These are phyloP conservation scores for Beroe forskalii DNA, from an alignment of 37 sponge, comb jelly and placozoan species.

Conservation along the genomic window DNA sequence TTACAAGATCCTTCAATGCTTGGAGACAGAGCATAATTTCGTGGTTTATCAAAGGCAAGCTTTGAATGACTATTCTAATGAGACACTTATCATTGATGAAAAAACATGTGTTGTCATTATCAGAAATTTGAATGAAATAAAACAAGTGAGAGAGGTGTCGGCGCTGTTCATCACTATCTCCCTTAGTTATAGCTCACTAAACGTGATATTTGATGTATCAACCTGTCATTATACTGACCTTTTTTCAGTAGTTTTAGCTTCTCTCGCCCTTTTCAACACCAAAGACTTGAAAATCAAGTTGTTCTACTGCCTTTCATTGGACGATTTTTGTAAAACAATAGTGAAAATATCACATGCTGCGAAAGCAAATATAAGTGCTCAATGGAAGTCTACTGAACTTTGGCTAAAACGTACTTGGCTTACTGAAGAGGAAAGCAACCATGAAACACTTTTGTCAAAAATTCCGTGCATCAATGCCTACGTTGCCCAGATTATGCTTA, in stretches of 20 bases:
- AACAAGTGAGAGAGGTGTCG: background rate
- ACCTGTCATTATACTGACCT: conserved; percentile 28
- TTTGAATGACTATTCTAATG: conserved; percentile 8
- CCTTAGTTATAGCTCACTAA: background rate
- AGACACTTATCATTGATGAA: conserved; percentile 29
- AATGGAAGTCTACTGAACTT: conserved; percentile 35
- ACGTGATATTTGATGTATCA: conserved; percentile 34
- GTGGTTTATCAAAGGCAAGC: conserved; percentile 42
- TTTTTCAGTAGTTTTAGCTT: background rate
- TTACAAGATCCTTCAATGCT: background rate
- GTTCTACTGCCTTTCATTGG: conserved; percentile 32
- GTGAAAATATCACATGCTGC: conserved; percentile 5
- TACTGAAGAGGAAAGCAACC: conserved; percentile 34
- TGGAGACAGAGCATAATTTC: conserved; percentile 4
- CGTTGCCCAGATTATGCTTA: conserved; percentile 42
- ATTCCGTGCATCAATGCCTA: conserved; percentile 3
- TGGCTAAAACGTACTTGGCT: conserved; percentile 41
- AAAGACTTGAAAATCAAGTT: background rate
- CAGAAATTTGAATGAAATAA: conserved; percentile 22
- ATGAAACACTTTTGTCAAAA: background rate
- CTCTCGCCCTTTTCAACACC: background rate
- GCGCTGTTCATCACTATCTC: conserved; percentile 10
- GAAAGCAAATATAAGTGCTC: background rate
- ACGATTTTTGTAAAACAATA: background rate
- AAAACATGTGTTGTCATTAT: conserved; percentile 6